Conservation (phyloP, 2,797 vertebrate genomes). For the Poliocrania exsul region DNA sequence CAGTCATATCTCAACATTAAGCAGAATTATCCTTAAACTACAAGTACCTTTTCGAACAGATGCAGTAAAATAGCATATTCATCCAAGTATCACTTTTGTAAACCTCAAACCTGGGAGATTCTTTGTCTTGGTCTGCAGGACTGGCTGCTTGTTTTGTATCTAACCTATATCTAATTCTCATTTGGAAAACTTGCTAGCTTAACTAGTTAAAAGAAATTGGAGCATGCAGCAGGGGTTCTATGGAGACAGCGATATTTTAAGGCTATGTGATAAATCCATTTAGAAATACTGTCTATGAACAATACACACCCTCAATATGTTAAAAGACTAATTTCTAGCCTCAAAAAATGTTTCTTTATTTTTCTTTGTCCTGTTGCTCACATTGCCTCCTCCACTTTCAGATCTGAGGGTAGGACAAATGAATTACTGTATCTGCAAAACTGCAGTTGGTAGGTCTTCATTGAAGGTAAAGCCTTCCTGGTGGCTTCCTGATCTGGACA, state of each 20-base stretch:
- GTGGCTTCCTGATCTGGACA: background rate
- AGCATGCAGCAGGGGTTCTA: background rate
- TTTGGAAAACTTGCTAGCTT: background rate
- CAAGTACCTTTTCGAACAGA: background rate
- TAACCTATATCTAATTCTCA: background rate
- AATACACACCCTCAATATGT: background rate
- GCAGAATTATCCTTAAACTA: background rate
- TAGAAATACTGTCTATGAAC: background rate
- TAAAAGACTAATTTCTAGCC: background rate
- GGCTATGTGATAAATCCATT: background rate
- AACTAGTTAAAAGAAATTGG: background rate
- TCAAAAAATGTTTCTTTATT: background rate
- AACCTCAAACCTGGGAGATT: background rate
- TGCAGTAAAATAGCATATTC: rapidly evolving
- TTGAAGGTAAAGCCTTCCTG: background rate
- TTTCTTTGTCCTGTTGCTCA: background rate
- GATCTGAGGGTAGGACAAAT: background rate
- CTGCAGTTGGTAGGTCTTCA: background rate
- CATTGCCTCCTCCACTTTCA: background rate
- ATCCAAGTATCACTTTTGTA: background rate
- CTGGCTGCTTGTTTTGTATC: background rate
- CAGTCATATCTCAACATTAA: background rate
- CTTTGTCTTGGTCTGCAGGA: background rate
- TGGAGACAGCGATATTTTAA: background rate
- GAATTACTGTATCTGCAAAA: background rate